Percentiles rank a stretch among this genome's conserved stretches.
These are phyloP conservation scores for Heliornis fulica DNA, from an alignment of 2,113 vertebrate genomes.

Conservation along the genomic window DNA sequence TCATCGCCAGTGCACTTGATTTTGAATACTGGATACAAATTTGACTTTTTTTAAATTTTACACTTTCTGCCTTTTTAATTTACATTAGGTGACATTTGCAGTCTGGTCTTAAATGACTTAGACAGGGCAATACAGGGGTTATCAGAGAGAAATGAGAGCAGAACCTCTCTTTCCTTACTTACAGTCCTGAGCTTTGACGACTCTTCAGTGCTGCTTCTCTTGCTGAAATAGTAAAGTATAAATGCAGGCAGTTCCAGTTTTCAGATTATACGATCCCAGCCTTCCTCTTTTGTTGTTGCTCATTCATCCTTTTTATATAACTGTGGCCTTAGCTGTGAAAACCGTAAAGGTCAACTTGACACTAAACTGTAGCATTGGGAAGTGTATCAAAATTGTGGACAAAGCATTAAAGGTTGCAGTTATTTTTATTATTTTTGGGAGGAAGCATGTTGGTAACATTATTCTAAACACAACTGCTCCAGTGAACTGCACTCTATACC, in stretches of 20 bases:
- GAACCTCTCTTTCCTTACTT: not conserved
- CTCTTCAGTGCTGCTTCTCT: not conserved
- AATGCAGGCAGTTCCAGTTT: not conserved
- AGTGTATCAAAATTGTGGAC: not conserved
- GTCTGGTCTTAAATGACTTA: not conserved
- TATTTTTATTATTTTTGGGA: not conserved
- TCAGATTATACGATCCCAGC: conserved; percentile 2
- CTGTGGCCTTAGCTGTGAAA: conserved; percentile 33
- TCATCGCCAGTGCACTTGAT: not conserved
- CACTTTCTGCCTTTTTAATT: not conserved
- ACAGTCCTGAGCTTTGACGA: not conserved
- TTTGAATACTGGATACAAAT: not conserved
- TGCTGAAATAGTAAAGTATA: not conserved
- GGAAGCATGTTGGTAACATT: not conserved
- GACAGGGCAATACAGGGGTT: not conserved
- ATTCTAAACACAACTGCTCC: not conserved
- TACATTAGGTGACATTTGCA: not conserved
- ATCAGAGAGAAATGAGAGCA: not conserved
- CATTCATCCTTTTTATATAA: conserved; percentile 53
- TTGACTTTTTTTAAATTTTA: not conserved
- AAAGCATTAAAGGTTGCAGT: not conserved
- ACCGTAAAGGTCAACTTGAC: conserved; percentile 19
- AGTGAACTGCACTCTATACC: not conserved
- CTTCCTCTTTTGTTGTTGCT: conserved; percentile 42
- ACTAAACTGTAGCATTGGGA: not conserved